phyloP scores from a whole-genome alignment of 2,888 invertebrate genomes.

The Stenurella melanura region DNA sequence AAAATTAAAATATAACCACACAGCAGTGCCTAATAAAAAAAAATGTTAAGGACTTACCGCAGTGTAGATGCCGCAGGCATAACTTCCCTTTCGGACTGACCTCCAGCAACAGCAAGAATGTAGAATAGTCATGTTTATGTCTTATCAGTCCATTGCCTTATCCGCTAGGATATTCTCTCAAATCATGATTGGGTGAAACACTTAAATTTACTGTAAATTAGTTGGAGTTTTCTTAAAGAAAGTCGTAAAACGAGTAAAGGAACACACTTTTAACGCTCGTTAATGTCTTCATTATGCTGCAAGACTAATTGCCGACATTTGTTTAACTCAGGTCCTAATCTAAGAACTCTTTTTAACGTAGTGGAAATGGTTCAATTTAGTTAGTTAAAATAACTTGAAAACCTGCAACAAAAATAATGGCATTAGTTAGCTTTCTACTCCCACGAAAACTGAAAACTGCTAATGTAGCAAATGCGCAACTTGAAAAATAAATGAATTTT shows the following conservation, averaged over 20 bases:
- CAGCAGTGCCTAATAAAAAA: neutral
- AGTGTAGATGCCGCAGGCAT: conserved; percentile 83
- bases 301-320: conserved; percentile 42
- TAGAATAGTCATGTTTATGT: conserved; percentile 79
- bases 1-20: too few species aligned
- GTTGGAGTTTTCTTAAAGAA: conserved; percentile 13
- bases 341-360: conserved; percentile 29
- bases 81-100: conserved; percentile 84
- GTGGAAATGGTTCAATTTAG: neutral
- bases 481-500: too few species aligned
- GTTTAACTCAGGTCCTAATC: conserved; percentile 38
- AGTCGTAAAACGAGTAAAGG: conserved; percentile 20
- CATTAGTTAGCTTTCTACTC: too few species aligned
- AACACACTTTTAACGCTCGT: conserved; percentile 43
- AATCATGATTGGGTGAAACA: conserved; percentile 22
- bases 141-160: conserved; percentile 44
- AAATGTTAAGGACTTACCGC: conserved; percentile 76
- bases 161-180: neutral
- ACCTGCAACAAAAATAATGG: conserved; percentile 17
- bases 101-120: conserved; percentile 87
- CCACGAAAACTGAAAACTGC: too few species aligned
- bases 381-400: neutral
- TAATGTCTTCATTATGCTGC: conserved; percentile 44
- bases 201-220: conserved; percentile 26
- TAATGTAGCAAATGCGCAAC: too few species aligned